Conservation (phyloP, 2,797 vertebrate genomes). For the Scolopax bukidnonensis region DNA sequence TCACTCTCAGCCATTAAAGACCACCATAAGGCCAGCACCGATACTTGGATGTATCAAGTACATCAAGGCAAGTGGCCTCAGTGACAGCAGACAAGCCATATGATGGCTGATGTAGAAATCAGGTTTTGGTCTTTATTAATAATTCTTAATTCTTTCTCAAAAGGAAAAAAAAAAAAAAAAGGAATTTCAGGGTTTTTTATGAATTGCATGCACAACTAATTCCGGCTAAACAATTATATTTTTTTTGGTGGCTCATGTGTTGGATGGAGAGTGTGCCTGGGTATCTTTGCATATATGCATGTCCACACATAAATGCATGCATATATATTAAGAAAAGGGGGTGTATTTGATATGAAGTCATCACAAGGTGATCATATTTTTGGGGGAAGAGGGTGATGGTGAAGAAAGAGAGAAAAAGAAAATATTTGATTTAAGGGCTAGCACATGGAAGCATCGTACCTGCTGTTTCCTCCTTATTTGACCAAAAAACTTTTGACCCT, state of each 20-base stretch:
- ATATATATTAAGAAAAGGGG: not conserved
- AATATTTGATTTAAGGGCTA: not conserved
- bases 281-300: not conserved
- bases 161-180: not conserved
- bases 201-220: not conserved
- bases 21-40: not conserved
- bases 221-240: not conserved
- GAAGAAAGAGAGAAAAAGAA: not conserved
- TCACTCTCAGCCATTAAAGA: not conserved
- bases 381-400: accelerated
- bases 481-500: accelerated
- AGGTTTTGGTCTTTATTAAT: not conserved
- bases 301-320: not conserved
- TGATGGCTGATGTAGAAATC: not conserved
- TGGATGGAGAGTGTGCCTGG: not conserved
- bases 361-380: not conserved
- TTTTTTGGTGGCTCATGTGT: not conserved
- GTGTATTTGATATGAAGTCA: not conserved
- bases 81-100: not conserved
- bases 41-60: not conserved
- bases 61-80: not conserved
- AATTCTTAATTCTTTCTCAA: not conserved
- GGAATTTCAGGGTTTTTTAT: not conserved
- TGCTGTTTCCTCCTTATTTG: not conserved
- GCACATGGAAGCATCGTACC: not conserved